Evolutionary conservation across 2,888 invertebrate species (phyloP).

Genomic region (Carcina quercana): DNA sequence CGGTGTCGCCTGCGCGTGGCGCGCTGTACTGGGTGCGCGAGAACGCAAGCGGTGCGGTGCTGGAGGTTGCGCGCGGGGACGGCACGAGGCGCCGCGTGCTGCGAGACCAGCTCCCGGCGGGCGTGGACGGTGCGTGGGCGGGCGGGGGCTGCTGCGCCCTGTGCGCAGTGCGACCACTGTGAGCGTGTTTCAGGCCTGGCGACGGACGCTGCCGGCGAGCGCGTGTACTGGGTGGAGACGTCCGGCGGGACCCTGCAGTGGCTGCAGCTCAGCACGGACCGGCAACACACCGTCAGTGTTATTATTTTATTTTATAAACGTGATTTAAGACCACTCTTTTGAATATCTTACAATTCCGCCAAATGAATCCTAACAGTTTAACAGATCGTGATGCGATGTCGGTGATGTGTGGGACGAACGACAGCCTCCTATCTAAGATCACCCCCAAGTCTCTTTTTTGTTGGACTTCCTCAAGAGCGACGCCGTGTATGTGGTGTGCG

Average conservation of each 20-base stretch:
- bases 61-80: conserved; percentile 80
- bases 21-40: conserved; percentile 70
- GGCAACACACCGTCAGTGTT: conserved; percentile 35
- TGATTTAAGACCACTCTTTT: no score
- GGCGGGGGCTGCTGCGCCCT: neutral
- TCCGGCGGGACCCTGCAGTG: conserved; percentile 72
- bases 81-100: conserved; percentile 64
- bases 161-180: neutral
- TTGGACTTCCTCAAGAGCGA: no score
- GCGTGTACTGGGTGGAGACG: conserved; percentile 80
- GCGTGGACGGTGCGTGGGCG: conserved; percentile 34
- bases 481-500: no score
- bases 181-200: conserved; percentile 61
- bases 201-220: conserved; percentile 72
- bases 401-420: no score
- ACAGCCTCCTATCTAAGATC: no score
- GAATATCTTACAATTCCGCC: no score
- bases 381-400: no score
- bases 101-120: conserved; percentile 37
- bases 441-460: no score
- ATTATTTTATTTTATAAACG: no score
- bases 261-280: conserved; percentile 62
- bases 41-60: conserved; percentile 45
- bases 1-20: conserved; percentile 36
- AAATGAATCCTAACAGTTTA: no score